phyloP scores from a whole-genome alignment of 2,113 vertebrate species.

The Syrmaticus mikado region DNA sequence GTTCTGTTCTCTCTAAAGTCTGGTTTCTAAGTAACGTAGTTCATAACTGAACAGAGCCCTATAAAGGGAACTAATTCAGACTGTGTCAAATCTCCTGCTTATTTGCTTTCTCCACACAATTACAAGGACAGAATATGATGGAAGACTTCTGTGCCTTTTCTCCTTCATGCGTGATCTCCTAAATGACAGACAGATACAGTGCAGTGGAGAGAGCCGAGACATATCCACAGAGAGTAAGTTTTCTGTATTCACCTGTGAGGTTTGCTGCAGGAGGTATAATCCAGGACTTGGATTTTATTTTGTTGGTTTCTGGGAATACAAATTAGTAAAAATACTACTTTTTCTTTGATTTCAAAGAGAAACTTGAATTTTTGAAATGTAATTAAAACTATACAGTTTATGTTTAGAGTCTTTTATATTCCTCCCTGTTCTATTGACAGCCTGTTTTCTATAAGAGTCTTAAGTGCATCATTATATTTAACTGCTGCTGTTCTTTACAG shows the following conservation, averaged over 20 bases:
- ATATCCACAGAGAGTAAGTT: neutral
- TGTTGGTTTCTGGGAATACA: neutral
- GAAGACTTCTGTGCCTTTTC: neutral
- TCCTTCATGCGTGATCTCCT: neutral
- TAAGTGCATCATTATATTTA: constrained; percentile 17
- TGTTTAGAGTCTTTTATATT: neutral
- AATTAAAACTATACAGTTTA: neutral
- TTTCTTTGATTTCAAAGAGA: neutral
- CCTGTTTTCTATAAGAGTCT: neutral
- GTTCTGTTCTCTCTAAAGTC: neutral
- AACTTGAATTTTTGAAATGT: neutral
- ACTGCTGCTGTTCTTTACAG: constrained; percentile 9
- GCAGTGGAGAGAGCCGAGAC: neutral
- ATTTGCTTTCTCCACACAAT: neutral
- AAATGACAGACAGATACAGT: neutral
- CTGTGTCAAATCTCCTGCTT: neutral
- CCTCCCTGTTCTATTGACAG: neutral
- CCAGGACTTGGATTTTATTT: neutral
- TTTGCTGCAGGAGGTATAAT: neutral
- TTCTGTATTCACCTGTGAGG: neutral
- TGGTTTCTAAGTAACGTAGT: neutral
- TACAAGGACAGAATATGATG: neutral
- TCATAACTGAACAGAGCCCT: neutral
- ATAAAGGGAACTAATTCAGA: neutral
- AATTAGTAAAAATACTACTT: neutral